Base-by-base conservation (phyloP, 2,797 vertebrate species). In the Phoeniculus purpureus region DNA sequence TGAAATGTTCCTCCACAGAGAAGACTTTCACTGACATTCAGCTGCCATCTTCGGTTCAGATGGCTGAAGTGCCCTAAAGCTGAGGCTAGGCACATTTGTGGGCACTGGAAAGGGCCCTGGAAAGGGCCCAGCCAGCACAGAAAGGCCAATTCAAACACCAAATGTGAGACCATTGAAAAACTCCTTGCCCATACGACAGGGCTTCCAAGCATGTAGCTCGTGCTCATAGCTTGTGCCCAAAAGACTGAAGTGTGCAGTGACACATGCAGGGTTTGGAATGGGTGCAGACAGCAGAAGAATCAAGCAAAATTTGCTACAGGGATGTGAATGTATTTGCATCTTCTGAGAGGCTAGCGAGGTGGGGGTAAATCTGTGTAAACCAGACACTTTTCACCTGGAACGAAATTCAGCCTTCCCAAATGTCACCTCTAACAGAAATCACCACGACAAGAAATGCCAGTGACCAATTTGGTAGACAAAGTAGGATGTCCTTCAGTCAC, bases 391-490 rank as follows among this genome's bases (percentile, higher is more conserved):
- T 87, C 7, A 67, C 15, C 45, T 26, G 40, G 43, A 89, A 82
- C 50, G 29, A 82, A 89, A 83, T 64, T 29, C 66, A 78, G 25
- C 59, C 58, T 86, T 70, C 31, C 43, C 2, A 0, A 50, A 29
- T 83, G 74, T 81, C 77, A 77, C 70, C 77, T 91, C 68, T 20
- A 83, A 12, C 29, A 59, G 73, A 72, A 93, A 96, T 94, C 87
- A 93, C 75, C 94, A 93, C 87, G 76, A 95, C 92, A 96, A 94
- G 92, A 95, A 96, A 82, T 54, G 84, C 88, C 84, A 93, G 86
- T 47, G 90, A 85, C 76, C 81, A 62, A 90, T 95, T 94, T 94
- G 90, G 90, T 80, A 95, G 87, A 29, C 93, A 94, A 94, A 93
- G 88, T 64, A 88, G 94, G 59, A 58, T 40, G 81, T 48, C 91